Evolutionary conservation across 1,140 invertebrate species (phyloP).

Genomic region (Heliconius himera): DNA sequence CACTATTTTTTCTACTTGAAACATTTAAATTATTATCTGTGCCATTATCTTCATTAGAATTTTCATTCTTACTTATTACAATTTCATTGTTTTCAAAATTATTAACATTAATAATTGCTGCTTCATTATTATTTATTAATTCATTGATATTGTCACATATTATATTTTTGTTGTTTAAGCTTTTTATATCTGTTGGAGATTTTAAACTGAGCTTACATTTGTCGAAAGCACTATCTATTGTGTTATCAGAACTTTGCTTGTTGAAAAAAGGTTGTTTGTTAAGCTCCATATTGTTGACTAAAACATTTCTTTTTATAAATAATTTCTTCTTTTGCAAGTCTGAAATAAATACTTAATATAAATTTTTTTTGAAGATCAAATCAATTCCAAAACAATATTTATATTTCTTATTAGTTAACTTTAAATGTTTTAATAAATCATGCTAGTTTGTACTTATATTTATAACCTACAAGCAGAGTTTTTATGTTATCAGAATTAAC

Average conservation of each 20-base stretch:
- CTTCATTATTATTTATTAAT: constrained; percentile 7
- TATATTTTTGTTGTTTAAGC: constrained; percentile 18
- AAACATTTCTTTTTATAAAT: background rate
- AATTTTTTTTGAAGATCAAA: background rate
- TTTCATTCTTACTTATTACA: constrained; percentile 41
- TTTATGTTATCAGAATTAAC: too few species aligned
- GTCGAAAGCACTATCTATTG: constrained; percentile 62
- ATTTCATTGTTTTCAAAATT: constrained; percentile 27
- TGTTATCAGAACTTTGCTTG: constrained; percentile 59
- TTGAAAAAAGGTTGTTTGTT: constrained; percentile 17
- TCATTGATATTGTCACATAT: constrained; percentile 19
- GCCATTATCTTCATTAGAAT: constrained; percentile 27
- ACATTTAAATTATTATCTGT: constrained; percentile 34
- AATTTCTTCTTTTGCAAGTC: background rate
- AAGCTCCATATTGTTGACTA: background rate
- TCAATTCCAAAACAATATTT: background rate
- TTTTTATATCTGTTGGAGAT: constrained; percentile 42
- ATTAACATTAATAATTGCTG: background rate
- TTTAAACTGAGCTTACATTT: constrained; percentile 71
- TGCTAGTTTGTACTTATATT: too few species aligned
- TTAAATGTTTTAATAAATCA: too few species aligned
- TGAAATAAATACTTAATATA: background rate
- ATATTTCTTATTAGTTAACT: background rate
- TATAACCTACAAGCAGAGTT: too few species aligned
- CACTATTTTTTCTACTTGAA: constrained; percentile 49